Conservation (phyloP, 2,113 vertebrate genomes). For the Megaceryle torquata region DNA sequence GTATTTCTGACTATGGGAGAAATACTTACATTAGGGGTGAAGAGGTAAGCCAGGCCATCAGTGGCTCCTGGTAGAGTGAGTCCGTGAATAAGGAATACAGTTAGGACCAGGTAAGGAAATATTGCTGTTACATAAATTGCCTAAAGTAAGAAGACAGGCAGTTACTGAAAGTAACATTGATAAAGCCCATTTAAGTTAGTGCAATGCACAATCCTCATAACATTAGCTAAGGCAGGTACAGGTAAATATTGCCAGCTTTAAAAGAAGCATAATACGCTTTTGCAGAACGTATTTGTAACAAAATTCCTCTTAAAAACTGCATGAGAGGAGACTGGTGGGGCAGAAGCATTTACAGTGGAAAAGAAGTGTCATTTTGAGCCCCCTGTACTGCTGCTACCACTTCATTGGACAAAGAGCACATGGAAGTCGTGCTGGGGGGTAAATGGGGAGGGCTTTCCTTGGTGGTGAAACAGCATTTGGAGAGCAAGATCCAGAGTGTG, state of each 20-base stretch:
- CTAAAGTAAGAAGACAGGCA: constrained; percentile 57
- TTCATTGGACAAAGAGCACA: not conserved
- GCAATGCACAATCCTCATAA: not conserved
- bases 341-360: not conserved
- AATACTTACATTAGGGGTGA: constrained; percentile 86
- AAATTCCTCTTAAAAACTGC: not conserved
- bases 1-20: not conserved
- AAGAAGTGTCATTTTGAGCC: not conserved
- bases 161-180: not conserved
- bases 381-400: rapidly evolving
- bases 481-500: not conserved
- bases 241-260: not conserved
- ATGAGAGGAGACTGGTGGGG: not conserved
- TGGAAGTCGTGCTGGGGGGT: not conserved
- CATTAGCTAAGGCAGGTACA: not conserved
- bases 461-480: not conserved
- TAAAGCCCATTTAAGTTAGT: not conserved
- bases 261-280: not conserved
- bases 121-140: constrained; percentile 87
- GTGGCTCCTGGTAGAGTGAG: constrained; percentile 86
- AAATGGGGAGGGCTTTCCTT: not conserved
- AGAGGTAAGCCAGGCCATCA: constrained; percentile 83
- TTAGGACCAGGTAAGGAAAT: constrained; percentile 90
- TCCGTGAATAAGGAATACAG: constrained; percentile 84
- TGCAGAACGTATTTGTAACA: not conserved